A percentile compares a stretch with the other conserved stretches of the same genome.
Conservation (phyloP, 2,888 invertebrate species). For the Drosophila pseudotakahashii region DNA sequence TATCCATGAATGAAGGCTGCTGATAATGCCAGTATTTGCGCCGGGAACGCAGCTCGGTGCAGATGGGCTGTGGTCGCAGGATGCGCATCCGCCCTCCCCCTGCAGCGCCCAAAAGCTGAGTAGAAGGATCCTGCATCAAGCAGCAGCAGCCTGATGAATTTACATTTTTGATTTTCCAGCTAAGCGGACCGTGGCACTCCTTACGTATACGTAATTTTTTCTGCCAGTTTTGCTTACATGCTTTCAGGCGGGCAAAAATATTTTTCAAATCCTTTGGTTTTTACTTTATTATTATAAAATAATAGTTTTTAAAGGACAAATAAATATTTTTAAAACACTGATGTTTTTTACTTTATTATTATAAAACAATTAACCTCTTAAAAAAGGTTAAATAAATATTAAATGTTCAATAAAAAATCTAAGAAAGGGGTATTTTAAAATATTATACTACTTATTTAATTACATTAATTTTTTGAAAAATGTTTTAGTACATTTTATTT, state of each 20-base stretch:
- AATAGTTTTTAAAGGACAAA: no score
- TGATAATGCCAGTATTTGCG: constrained; percentile 71
- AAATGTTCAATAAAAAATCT: no score
- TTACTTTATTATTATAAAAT: no score
- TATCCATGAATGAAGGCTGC: constrained; percentile 75
- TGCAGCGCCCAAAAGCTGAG: background rate
- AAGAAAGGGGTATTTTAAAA: no score
- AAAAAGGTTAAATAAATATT: no score
- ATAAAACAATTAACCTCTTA: no score
- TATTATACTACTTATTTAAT: no score
- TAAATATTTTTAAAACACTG: no score
- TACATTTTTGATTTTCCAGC: constrained; percentile 72
- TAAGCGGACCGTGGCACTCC: constrained; percentile 7
- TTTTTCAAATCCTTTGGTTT: no score
- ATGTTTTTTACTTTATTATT: no score
- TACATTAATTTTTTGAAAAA: no score
- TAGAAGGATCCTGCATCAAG: constrained; percentile 54
- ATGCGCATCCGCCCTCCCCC: constrained; percentile 25
- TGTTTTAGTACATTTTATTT: no score
- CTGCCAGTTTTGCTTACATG: constrained; percentile 17
- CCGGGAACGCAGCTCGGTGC: constrained; percentile 53
- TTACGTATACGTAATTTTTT: constrained; percentile 27
- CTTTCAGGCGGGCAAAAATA: constrained; percentile 44
- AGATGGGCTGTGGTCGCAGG: constrained; percentile 50
- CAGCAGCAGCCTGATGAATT: constrained; percentile 52